These are phyloP conservation scores for Rhinopomastus cyanomelas DNA, from an alignment of 2,113 vertebrate species.

Conservation along the genomic window DNA sequence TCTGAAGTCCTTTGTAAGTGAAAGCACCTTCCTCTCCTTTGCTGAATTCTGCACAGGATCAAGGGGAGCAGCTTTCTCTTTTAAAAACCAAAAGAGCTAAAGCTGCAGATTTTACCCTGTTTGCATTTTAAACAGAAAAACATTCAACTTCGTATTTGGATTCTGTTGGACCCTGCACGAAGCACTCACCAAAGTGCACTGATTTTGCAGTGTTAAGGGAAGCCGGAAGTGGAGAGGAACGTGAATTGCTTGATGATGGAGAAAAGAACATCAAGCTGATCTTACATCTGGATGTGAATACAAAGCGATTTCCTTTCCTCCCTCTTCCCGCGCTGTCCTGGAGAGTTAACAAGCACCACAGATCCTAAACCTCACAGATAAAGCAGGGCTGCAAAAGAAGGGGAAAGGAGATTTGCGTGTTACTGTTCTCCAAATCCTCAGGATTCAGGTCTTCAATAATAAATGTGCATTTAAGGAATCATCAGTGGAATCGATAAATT, in stretches of 20 bases:
- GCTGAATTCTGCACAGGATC: background rate
- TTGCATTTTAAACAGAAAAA: background rate
- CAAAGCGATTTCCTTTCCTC: background rate
- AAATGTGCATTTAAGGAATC: background rate
- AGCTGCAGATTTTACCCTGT: background rate
- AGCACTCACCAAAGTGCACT: background rate
- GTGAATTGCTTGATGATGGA: background rate
- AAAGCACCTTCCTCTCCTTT: background rate
- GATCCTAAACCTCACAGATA: background rate
- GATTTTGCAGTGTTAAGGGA: background rate
- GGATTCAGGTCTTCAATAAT: background rate
- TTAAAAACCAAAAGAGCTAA: background rate
- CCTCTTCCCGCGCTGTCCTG: background rate
- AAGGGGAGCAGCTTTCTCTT: background rate
- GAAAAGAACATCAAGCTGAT: background rate
- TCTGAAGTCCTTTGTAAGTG: rapidly evolving
- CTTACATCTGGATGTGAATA: background rate
- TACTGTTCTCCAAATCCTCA: background rate
- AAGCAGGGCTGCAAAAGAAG: background rate
- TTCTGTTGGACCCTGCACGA: background rate
- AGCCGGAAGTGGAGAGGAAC: background rate
- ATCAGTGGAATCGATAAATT: background rate
- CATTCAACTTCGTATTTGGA: background rate
- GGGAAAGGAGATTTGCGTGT: background rate
- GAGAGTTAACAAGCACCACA: background rate